Evolutionary conservation across 2,113 vertebrate genomes (phyloP), one percentile per base, ranked within the genome.

Genomic region (Ochotona curzoniae): DNA sequence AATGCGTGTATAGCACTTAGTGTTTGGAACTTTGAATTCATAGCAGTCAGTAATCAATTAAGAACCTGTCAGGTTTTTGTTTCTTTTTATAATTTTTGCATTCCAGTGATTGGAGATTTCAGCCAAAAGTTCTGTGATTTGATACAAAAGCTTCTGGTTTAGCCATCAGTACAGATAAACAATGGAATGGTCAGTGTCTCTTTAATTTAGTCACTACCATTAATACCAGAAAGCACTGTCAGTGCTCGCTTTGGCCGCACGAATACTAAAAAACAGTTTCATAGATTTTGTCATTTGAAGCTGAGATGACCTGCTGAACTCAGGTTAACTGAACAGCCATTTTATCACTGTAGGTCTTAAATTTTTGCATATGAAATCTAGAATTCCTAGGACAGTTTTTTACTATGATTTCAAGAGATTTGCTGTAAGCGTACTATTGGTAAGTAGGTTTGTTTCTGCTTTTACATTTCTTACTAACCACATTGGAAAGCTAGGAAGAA

Each of bases 91-190:
- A 90, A 38, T 92, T 91, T 88, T 84, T 64, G 14, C 87, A 12
- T 71, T 84, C 38, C 54, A 90, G 78, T 60, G 93, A 93, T 61
- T 70, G 49, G 30, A 15, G 92, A 47, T 69, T 79, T 51, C 18
- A 95, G 35, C 12, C 83, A 2, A 30, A 20, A 94, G 93, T 79
- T 44, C n/a, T 12, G 26, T 28, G 57, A 8, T 88, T 90, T 15
- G 17, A 0, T 64, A 74, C 93, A 63, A 88, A 94, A 92, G 84
- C 71, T 95, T 91, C 79, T 78, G 63, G 89, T 80, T 91, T 69
- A 60, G 61, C n/a, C 91, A 81, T 90, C 38, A 85, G 87, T 81
- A 70, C 28, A 67, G n/a, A 70, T 94, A 32, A 96, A 74, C 79
- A 67, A 54, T 89, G 84, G 38, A 47, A 91, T 60, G 8, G 14